Evolutionary conservation across 2,888 invertebrate species (phyloP).

Genomic region (Netelia virgata): DNA sequence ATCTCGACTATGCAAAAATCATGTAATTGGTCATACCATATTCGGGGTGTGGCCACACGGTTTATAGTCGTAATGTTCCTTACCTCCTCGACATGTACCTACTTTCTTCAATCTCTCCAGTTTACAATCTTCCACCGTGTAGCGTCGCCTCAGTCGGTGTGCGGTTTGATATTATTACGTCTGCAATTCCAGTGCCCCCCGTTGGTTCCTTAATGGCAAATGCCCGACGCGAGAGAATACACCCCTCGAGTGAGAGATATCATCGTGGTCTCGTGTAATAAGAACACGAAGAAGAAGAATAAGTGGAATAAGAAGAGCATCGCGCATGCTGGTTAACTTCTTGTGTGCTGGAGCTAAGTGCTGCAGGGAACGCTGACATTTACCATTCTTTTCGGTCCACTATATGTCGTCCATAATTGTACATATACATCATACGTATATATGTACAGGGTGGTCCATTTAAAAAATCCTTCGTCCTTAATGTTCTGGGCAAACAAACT

Average conservation of each 20-base stretch:
- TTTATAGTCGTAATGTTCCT: conserved; percentile 54
- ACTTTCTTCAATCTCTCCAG: conserved; percentile 65
- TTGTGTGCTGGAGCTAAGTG: conserved; percentile 57
- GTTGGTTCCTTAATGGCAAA: conserved; percentile 69
- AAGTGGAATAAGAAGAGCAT: conserved; percentile 54
- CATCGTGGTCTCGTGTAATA: conserved; percentile 57
- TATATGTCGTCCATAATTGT: conserved; percentile 2
- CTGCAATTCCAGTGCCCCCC: conserved; percentile 59
- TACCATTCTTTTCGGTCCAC: conserved; percentile 48
- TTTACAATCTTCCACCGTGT: conserved; percentile 40
- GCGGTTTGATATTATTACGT: conserved; percentile 3
- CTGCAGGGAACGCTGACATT: conserved; percentile 57
- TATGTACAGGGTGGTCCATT: background rate
- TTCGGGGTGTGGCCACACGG: conserved; percentile 34
- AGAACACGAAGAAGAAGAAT: conserved; percentile 54
- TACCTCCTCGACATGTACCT: conserved; percentile 36
- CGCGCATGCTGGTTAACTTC: conserved; percentile 58
- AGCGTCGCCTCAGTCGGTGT: conserved; percentile 17
- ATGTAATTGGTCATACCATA: conserved; percentile 13
- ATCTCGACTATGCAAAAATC: background rate
- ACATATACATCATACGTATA: conserved; percentile 1
- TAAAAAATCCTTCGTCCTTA: conserved; percentile 1
- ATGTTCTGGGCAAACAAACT: too few species aligned
- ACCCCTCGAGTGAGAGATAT: conserved; percentile 67
- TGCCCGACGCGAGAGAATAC: conserved; percentile 62